A percentile compares a stretch with the other conserved stretches of the same genome.
phyloP scores from a whole-genome alignment of 2,113 vertebrate genomes.

The Equus przewalskii region DNA sequence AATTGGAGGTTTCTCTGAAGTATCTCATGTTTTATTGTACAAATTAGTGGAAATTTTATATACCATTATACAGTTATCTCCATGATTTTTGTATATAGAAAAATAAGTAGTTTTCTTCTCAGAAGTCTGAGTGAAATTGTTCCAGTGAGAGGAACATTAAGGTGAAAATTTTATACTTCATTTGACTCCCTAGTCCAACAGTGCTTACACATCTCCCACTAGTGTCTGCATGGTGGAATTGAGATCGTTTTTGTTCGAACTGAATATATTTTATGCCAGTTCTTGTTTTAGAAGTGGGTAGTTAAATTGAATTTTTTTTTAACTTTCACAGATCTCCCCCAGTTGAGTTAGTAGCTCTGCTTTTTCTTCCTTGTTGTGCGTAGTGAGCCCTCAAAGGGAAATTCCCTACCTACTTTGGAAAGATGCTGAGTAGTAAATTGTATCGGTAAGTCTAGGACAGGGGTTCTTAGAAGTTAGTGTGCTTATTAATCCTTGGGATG shows the following conservation, averaged over 20 bases:
- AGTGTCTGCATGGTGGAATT: neutral
- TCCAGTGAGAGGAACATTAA: neutral
- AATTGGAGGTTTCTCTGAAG: neutral
- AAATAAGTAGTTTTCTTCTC: neutral
- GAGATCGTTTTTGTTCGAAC: neutral
- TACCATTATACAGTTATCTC: neutral
- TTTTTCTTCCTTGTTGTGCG: neutral
- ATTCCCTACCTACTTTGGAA: neutral
- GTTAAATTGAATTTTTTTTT: neutral
- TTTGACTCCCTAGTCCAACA: neutral
- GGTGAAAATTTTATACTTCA: neutral
- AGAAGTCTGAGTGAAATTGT: neutral
- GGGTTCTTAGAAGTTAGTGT: neutral
- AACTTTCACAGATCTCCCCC: neutral
- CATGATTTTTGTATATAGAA: neutral
- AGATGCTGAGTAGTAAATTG: neutral
- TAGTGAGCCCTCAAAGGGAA: neutral
- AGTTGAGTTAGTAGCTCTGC: neutral
- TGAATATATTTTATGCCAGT: neutral
- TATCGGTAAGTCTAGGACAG: neutral
- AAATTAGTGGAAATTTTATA: neutral
- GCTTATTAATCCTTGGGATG: neutral
- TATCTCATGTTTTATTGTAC: neutral
- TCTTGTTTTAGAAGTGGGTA: neutral
- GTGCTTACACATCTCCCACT: neutral